Evolutionary conservation across 2,113 vertebrate genomes (phyloP).

Genomic region (Sturnus vulgaris): DNA sequence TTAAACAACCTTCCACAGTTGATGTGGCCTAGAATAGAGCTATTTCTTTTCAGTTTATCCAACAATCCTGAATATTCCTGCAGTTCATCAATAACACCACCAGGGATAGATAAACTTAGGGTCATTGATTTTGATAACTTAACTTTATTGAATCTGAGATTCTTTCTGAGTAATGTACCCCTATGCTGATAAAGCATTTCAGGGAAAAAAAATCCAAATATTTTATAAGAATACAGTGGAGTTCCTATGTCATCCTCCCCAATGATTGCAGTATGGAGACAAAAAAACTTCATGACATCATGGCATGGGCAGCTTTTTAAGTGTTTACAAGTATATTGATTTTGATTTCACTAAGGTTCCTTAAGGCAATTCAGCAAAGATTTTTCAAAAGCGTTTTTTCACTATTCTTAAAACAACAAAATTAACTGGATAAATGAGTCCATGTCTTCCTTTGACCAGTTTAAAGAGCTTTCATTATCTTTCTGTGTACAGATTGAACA

Average conservation of each 20-base stretch:
- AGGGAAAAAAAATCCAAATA: neutral
- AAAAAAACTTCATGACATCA: neutral
- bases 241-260: neutral
- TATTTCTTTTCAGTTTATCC: neutral
- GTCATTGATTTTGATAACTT: neutral
- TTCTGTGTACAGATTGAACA: neutral
- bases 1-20: neutral
- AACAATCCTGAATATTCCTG: neutral
- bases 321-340: neutral
- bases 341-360: neutral
- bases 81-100: neutral
- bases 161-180: neutral
- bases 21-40: neutral
- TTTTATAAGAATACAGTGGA: neutral
- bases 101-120: neutral
- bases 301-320: neutral
- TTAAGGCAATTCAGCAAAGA: neutral
- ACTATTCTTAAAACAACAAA: neutral
- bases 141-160: neutral
- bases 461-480: slow-evolving; percentile 28
- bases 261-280: neutral
- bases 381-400: neutral
- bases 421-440: slow-evolving; percentile 8
- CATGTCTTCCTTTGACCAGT: neutral
- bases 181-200: neutral